Percentiles rank a stretch among this genome's conserved stretches.
These are phyloP conservation scores for Synodontis membranacea DNA, from an alignment of 2,113 vertebrate species.

Conservation along the genomic window DNA sequence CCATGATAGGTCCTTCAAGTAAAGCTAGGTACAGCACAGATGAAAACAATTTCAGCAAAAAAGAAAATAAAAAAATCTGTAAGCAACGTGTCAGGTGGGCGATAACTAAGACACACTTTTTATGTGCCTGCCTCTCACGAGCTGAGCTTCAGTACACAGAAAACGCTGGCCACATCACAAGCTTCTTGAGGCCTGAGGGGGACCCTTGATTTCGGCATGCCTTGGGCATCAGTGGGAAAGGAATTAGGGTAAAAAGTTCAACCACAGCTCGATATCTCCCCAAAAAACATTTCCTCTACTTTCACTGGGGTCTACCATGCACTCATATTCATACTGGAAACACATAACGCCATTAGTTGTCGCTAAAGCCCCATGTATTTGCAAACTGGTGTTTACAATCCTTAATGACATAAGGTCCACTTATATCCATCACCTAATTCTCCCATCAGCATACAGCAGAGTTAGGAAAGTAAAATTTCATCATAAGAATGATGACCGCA, in stretches of 20 bases:
- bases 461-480: constrained; percentile 15
- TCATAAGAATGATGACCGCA: not conserved
- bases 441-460: constrained; percentile 48
- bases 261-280: constrained; percentile 83
- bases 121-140: constrained; percentile 50
- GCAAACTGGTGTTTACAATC: constrained; percentile 75
- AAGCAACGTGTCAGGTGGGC: constrained; percentile 88
- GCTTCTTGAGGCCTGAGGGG: constrained; percentile 81
- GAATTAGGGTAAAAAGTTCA: constrained; percentile 99
- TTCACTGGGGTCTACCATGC: constrained; percentile 68
- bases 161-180: constrained; percentile 92
- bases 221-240: constrained; percentile 89
- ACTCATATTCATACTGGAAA: constrained; percentile 79
- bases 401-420: constrained; percentile 65
- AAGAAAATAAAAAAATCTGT: no score
- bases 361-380: constrained; percentile 71
- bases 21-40: constrained; percentile 73
- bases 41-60: constrained; percentile 88
- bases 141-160: constrained; percentile 83
- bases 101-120: constrained; percentile 83
- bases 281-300: constrained; percentile 86
- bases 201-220: constrained; percentile 88
- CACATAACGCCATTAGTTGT: constrained; percentile 78
- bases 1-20: constrained; percentile 40
- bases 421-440: constrained; percentile 7